These are phyloP conservation scores for Saccostrea cuccullata DNA, from an alignment of 1,140 invertebrate species.

Conservation along the genomic window DNA sequence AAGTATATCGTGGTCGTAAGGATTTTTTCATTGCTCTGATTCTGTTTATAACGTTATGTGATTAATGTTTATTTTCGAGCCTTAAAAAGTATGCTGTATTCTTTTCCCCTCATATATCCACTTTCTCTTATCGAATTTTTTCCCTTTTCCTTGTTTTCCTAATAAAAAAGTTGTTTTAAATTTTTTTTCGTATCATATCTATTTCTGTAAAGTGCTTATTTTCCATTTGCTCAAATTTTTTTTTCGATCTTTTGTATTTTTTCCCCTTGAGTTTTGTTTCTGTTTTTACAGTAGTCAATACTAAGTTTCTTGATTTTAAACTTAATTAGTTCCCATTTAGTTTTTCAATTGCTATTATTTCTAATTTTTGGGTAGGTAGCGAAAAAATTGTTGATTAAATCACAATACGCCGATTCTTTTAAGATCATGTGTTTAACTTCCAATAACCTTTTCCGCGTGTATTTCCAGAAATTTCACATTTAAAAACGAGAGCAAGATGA, in stretches of 20 bases:
- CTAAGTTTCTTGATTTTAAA: conserved; percentile 2
- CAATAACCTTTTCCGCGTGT: too few species aligned
- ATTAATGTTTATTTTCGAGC: background rate
- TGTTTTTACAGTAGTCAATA: background rate
- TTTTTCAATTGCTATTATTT: background rate
- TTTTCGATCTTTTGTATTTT: too few species aligned
- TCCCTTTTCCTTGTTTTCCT: background rate
- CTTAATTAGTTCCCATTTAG: background rate
- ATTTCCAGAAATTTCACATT: too few species aligned
- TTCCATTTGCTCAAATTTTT: too few species aligned
- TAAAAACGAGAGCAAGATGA: too few species aligned
- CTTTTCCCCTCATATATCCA: background rate
- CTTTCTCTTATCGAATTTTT: background rate
- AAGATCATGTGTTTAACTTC: too few species aligned
- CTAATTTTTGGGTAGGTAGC: too few species aligned
- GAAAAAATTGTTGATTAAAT: too few species aligned
- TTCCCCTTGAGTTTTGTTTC: too few species aligned
- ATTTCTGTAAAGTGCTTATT: background rate
- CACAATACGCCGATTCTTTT: too few species aligned
- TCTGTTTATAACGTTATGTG: too few species aligned
- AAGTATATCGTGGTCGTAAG: too few species aligned
- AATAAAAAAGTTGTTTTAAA: background rate
- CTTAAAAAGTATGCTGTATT: background rate
- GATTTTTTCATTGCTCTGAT: background rate
- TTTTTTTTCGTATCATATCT: conserved; percentile 15